phyloP scores from a whole-genome alignment of 1,140 invertebrate genomes.

The Drosophila arawakana region DNA sequence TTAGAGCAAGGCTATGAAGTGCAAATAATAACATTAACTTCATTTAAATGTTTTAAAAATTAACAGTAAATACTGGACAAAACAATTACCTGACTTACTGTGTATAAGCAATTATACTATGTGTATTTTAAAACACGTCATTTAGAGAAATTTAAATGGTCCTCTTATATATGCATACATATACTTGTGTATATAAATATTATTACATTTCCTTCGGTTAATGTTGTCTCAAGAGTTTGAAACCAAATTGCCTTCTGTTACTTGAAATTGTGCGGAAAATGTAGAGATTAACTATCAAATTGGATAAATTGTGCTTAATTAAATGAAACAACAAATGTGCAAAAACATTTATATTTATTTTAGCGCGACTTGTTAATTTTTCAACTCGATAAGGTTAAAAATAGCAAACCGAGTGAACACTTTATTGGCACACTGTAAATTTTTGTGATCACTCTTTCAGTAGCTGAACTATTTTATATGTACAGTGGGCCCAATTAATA shows the following conservation, averaged over 20 bases:
- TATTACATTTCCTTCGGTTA: not conserved
- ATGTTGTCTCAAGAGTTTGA: not conserved
- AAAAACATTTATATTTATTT: constrained; percentile 29
- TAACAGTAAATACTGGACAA: no score
- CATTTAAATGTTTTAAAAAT: no score
- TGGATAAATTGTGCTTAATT: constrained; percentile 30
- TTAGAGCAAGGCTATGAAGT: no score
- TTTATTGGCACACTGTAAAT: constrained; percentile 36
- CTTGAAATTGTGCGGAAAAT: constrained; percentile 9
- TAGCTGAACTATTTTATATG: constrained; percentile 42
- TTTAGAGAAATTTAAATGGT: constrained; percentile 9
- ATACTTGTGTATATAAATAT: constrained; percentile 27
- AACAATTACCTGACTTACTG: no score
- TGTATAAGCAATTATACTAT: not conserved
- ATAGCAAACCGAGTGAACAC: constrained; percentile 35
- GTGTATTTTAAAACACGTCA: not conserved
- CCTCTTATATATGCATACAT: constrained; percentile 18
- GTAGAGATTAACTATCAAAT: constrained; percentile 27
- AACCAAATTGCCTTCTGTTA: constrained; percentile 21
- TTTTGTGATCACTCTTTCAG: constrained; percentile 46
- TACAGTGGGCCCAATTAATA: no score
- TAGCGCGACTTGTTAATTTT: constrained; percentile 47
- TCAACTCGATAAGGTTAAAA: constrained; percentile 49
- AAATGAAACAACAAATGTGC: constrained; percentile 27
- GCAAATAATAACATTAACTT: no score